These are phyloP conservation scores for Tupaia chinensis DNA, from an alignment of 2,113 vertebrate species.

Conservation along the genomic window DNA sequence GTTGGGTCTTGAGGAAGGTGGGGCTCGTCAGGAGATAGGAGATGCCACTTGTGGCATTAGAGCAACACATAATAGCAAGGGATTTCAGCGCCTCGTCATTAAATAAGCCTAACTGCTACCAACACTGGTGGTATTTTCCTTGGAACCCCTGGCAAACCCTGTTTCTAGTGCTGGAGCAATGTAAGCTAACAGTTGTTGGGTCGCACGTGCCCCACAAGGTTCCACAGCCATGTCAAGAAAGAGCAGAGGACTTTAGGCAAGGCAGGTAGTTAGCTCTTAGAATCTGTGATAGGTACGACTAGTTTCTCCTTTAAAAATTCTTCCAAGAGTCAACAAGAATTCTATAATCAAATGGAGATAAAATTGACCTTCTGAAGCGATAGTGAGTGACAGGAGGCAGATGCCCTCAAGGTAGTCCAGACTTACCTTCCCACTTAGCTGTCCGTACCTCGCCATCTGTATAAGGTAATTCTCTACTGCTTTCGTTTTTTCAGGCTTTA, in stretches of 20 bases:
- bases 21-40: not conserved
- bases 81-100: not conserved
- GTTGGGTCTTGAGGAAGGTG: not conserved
- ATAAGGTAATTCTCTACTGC: slow-evolving; percentile 99
- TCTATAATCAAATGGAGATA: not conserved
- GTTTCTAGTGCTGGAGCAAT: slow-evolving; percentile 3
- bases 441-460: slow-evolving; percentile 96
- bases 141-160: not conserved
- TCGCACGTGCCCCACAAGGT: not conserved
- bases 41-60: not conserved
- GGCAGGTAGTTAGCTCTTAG: slow-evolving; percentile 1
- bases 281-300: not conserved
- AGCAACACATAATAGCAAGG: not conserved
- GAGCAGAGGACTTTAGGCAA: not conserved
- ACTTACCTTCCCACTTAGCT: slow-evolving; percentile 95
- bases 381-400: not conserved
- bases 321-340: slow-evolving; percentile 16
- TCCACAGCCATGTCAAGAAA: not conserved
- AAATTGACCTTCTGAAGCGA: not conserved
- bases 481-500: slow-evolving; percentile 98
- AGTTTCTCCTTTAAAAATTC: not conserved
- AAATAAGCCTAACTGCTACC: not conserved
- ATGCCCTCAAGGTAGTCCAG: not conserved
- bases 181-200: not conserved
- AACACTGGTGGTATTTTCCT: not conserved